Evolutionary conservation across 2,797 vertebrate genomes (phyloP).

Genomic region (Spinibarbus caldwelli): DNA sequence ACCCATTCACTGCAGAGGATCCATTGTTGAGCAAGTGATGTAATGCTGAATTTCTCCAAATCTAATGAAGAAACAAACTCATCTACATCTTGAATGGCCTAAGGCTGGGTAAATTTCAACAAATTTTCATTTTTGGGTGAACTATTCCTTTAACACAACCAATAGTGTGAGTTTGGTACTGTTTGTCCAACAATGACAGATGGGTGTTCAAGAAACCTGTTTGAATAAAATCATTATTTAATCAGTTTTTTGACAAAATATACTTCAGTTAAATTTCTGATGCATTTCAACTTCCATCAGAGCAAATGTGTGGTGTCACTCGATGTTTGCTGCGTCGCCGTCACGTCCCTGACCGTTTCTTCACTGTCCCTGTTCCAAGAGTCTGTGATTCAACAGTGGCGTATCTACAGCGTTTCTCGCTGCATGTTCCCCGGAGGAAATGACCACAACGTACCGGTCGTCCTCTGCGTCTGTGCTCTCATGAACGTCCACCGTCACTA

Average conservation of each 20-base stretch:
- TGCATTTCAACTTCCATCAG: constrained; percentile 55
- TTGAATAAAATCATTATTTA: background rate
- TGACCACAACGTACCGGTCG: constrained; percentile 85
- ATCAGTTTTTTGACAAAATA: background rate
- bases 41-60: background rate
- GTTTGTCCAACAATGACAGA: background rate
- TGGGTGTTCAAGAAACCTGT: background rate
- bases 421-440: constrained; percentile 68
- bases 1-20: background rate
- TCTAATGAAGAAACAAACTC: background rate
- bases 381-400: constrained; percentile 72
- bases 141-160: background rate
- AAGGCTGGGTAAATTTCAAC: background rate
- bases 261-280: background rate
- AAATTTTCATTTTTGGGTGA: background rate
- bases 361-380: constrained; percentile 55
- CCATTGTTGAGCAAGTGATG: background rate
- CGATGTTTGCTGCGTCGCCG: constrained; percentile 60
- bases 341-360: constrained; percentile 61
- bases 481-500: constrained; percentile 87
- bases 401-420: constrained; percentile 60
- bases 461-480: constrained; percentile 62
- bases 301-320: constrained; percentile 74
- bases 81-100: background rate
- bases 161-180: background rate